phyloP scores from a whole-genome alignment of 2,888 invertebrate genomes.

The Drosophila phalerata region DNA sequence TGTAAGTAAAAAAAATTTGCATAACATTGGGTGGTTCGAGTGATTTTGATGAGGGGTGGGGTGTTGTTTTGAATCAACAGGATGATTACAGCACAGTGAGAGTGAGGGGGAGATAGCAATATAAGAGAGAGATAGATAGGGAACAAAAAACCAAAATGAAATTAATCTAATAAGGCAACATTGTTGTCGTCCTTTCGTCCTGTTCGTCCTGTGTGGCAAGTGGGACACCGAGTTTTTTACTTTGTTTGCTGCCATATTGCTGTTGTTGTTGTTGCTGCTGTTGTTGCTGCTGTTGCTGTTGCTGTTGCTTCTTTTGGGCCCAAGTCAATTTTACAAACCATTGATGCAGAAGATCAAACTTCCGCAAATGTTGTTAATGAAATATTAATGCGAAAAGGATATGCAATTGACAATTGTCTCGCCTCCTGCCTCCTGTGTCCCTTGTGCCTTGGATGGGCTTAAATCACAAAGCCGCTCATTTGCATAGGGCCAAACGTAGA shows the following conservation, averaged over 20 bases:
- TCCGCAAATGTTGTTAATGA: slow-evolving; percentile 83
- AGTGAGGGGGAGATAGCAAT: background rate
- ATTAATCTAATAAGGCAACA: slow-evolving; percentile 85
- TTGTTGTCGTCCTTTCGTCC: slow-evolving; percentile 60
- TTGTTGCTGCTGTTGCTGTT: slow-evolving; percentile 10
- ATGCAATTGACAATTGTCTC: slow-evolving; percentile 83
- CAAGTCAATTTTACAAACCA: slow-evolving; percentile 85
- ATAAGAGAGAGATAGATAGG: background rate
- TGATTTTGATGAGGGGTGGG: slow-evolving; percentile 38
- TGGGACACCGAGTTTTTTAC: slow-evolving; percentile 44
- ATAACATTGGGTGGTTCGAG: slow-evolving; percentile 65
- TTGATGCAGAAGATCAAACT: slow-evolving; percentile 85
- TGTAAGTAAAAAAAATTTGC: slow-evolving; percentile 65
- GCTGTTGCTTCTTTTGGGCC: slow-evolving; percentile 44
- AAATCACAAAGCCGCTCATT: slow-evolving; percentile 66
- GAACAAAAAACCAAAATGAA: slow-evolving; percentile 73
- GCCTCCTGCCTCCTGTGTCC: slow-evolving; percentile 14
- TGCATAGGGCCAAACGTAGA: slow-evolving; percentile 57
- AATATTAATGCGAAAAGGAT: slow-evolving; percentile 83
- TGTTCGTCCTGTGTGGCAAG: slow-evolving; percentile 37
- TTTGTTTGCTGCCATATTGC: slow-evolving; percentile 55
- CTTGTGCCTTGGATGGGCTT: slow-evolving; percentile 46
- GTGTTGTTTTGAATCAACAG: slow-evolving; percentile 72
- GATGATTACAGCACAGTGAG: slow-evolving; percentile 61
- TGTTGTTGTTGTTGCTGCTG: slow-evolving; percentile 48